Conservation (phyloP, 2,888 invertebrate species). For the Cryptus armator region DNA sequence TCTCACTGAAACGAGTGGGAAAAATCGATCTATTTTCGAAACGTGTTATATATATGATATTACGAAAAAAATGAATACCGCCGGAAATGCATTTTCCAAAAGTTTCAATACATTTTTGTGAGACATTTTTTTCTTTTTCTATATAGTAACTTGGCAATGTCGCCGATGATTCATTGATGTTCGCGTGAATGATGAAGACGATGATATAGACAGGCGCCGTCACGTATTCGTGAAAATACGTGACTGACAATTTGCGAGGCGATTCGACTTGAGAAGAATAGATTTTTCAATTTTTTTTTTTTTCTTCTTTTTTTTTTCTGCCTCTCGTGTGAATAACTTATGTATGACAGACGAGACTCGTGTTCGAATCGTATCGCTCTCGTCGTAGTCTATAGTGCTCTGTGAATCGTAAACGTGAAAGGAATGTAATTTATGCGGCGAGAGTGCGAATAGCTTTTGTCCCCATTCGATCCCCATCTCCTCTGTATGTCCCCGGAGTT, state of each 20-base stretch:
- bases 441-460: conserved; percentile 69
- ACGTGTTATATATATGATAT: neutral
- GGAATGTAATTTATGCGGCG: conserved; percentile 72
- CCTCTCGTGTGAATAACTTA: conserved; percentile 58
- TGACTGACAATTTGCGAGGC: conserved; percentile 45
- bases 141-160: neutral
- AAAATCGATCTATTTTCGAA: neutral
- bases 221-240: conserved; percentile 28
- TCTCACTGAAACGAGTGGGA: neutral
- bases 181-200: conserved; percentile 30
- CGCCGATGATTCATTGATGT: conserved; percentile 21
- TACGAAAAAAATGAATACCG: neutral
- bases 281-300: conserved; percentile 43
- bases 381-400: conserved; percentile 50
- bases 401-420: conserved; percentile 69
- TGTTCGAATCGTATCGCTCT: conserved; percentile 64
- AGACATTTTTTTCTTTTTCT: conserved; percentile 34
- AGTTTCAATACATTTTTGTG: conserved; percentile 14
- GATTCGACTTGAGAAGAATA: conserved; percentile 53
- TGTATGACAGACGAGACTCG: conserved; percentile 64
- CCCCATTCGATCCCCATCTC: conserved; percentile 39
- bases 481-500: conserved; percentile 33
- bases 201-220: conserved; percentile 9
- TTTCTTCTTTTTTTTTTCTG: conserved; percentile 19
- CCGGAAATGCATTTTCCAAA: neutral